Conservation (phyloP, 2,797 vertebrate species). For the Pogonophryne albipinna region DNA sequence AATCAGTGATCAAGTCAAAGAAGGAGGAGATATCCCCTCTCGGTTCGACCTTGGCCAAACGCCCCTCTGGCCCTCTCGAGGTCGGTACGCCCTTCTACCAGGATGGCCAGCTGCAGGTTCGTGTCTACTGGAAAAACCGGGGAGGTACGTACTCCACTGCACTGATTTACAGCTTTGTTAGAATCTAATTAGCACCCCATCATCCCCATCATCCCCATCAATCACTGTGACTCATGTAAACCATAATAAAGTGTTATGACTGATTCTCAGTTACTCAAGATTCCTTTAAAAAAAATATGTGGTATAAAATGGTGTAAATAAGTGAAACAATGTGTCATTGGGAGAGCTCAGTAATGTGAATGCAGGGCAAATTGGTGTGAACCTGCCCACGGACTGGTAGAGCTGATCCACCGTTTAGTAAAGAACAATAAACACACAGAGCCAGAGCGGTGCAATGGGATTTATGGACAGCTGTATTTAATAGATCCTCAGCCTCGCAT, state of each 20-base stretch:
- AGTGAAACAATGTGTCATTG: conserved; percentile 71
- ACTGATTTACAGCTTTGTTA: conserved; percentile 59
- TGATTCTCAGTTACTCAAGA: conserved; percentile 53
- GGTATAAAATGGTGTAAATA: conserved; percentile 61
- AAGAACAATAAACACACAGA: conserved; percentile 80
- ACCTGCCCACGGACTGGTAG: conserved; percentile 48
- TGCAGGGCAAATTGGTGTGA: conserved; percentile 36
- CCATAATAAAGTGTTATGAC: conserved; percentile 62
- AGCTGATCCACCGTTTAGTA: conserved; percentile 73
- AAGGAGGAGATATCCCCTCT: conserved; percentile 81
- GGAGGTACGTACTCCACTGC: conserved; percentile 83
- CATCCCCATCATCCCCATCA: conserved; percentile 57
- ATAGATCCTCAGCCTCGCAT: conserved; percentile 68
- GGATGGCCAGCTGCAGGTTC: conserved; percentile 92
- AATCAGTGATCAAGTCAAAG: conserved; percentile 75
- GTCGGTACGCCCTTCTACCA: conserved; percentile 94
- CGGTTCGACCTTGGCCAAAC: conserved; percentile 83
- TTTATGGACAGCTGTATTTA: conserved; percentile 82
- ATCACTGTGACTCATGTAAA: conserved; percentile 62
- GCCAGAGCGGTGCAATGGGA: conserved; percentile 49
- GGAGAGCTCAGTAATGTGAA: conserved; percentile 57
- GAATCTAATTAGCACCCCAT: conserved; percentile 64
- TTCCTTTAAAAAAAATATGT: conserved; percentile 17
- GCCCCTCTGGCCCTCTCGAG: conserved; percentile 87
- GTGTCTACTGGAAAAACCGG: conserved; percentile 95